phyloP scores from a whole-genome alignment of 1,140 invertebrate species.

The Diuraphis noxia region DNA sequence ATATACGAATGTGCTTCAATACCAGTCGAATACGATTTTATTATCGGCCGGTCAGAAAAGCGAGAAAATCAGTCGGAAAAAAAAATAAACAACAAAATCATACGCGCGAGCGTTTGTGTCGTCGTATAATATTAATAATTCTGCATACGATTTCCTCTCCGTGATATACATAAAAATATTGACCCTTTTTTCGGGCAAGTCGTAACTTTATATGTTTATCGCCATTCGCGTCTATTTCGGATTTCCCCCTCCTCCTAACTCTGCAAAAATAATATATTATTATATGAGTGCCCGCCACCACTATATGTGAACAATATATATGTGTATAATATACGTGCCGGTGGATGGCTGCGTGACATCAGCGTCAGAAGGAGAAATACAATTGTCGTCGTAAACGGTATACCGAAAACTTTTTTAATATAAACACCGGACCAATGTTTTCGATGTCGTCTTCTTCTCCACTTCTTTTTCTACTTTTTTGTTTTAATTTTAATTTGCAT shows the following conservation, averaged over 20 bases:
- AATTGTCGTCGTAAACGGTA: constrained; percentile 32
- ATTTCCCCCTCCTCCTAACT: background rate
- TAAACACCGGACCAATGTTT: constrained; percentile 24
- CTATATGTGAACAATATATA: no score
- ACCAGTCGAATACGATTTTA: background rate
- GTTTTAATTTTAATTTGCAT: constrained; percentile 44
- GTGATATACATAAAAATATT: background rate
- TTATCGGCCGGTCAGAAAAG: background rate
- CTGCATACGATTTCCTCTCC: background rate
- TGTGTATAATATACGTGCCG: no score
- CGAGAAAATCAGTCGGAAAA: background rate
- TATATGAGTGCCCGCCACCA: background rate
- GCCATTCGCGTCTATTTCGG: background rate
- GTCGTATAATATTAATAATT: constrained; percentile 16
- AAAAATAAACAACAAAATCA: constrained; percentile 1
- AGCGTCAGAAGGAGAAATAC: background rate
- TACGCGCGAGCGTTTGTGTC: background rate
- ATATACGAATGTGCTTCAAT: no score
- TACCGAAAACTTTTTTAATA: constrained; percentile 37
- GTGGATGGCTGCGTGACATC: background rate
- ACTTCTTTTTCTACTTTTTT: no score
- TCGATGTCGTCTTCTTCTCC: background rate
- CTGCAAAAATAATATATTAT: background rate
- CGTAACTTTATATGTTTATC: constrained; percentile 11
- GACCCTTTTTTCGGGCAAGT: constrained; percentile 7